phyloP scores from a whole-genome alignment of 2,797 vertebrate genomes.

The Tokudaia muenninki region DNA sequence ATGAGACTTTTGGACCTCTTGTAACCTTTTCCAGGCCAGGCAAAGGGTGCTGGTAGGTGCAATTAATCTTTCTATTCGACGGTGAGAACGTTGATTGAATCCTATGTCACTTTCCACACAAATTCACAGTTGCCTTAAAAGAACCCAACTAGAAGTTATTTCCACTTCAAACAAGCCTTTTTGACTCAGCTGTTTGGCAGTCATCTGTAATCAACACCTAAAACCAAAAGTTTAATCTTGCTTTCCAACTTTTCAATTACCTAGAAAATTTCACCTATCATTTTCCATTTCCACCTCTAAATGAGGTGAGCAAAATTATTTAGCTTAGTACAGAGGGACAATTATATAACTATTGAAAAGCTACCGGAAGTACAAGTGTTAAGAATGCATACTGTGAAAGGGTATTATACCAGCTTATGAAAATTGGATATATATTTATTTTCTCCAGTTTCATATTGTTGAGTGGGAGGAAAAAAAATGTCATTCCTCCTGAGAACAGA shows the following conservation, averaged over 20 bases:
- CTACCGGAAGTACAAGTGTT: conserved; percentile 7
- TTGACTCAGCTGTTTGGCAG: not conserved
- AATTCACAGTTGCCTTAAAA: conserved; percentile 38
- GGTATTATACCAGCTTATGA: not conserved
- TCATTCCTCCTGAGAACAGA: conserved; percentile 35
- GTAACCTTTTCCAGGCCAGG: conserved; percentile 43
- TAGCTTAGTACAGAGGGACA: not conserved
- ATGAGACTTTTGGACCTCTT: conserved; percentile 43
- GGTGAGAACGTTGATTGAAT: conserved; percentile 41
- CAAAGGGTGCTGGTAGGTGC: not conserved
- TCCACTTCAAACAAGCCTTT: conserved; percentile 49
- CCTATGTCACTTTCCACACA: not conserved
- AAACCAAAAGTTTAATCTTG: conserved; percentile 38
- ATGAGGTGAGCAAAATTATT: not conserved
- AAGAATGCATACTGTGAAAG: not conserved
- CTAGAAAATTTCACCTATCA: conserved; percentile 30
- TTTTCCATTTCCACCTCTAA: conserved; percentile 16
- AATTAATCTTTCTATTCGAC: conserved; percentile 24
- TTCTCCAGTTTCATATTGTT: conserved; percentile 38
- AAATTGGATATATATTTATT: not conserved
- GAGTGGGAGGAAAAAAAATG: not conserved
- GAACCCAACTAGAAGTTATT: not conserved
- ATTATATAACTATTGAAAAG: not conserved
- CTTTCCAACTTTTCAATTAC: not conserved
- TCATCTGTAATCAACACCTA: not conserved